Conservation (phyloP, 2,113 vertebrate genomes). For the Lycocorax pyrrhopterus region DNA sequence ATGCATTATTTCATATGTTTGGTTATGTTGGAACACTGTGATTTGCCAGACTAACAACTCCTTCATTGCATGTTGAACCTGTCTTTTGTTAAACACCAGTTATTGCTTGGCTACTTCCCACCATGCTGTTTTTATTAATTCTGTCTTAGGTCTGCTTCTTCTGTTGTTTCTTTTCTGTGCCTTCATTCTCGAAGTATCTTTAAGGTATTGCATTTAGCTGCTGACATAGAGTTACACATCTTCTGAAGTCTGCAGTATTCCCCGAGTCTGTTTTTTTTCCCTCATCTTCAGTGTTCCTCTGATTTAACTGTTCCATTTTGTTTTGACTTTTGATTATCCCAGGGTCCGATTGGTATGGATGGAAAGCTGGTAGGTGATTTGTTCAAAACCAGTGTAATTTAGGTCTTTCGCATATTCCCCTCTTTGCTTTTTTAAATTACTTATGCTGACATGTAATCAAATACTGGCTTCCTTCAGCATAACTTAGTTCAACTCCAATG, state of each 20-base stretch:
- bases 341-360: conserved; percentile 64
- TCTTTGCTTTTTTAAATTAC: neutral
- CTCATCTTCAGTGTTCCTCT: neutral
- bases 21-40: conserved; percentile 67
- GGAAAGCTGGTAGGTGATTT: conserved; percentile 61
- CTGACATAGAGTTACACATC: neutral
- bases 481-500: neutral
- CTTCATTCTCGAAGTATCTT: conserved; percentile 44
- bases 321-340: conserved; percentile 57
- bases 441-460: neutral
- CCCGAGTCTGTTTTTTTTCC: neutral
- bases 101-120: conserved; percentile 72
- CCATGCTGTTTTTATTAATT: conserved; percentile 72
- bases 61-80: conserved; percentile 61
- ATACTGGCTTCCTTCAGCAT: neutral
- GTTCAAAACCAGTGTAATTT: conserved; percentile 22
- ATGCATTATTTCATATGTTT: conserved; percentile 77
- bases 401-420: neutral
- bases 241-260: neutral
- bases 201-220: neutral
- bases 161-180: conserved; percentile 64
- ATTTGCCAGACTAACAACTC: conserved; percentile 71
- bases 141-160: conserved; percentile 57
- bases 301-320: conserved; percentile 65
- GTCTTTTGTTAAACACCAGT: conserved; percentile 65